Base-by-base conservation (phyloP, 1,140 invertebrate species). In the Paraescarpia echinospica region DNA sequence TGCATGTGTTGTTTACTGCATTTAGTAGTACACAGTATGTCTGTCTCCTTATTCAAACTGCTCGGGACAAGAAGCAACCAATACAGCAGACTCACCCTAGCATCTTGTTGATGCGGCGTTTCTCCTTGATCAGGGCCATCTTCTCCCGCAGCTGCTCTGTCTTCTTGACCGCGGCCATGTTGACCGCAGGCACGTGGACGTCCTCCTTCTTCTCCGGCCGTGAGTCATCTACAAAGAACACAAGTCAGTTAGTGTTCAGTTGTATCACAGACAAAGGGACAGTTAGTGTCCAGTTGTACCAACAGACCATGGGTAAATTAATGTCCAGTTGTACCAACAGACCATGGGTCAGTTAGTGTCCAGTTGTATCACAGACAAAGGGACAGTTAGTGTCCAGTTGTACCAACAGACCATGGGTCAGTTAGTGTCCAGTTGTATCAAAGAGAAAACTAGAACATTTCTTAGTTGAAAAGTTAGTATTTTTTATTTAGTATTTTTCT, bases 101-200 rank as follows among this genome's bases (percentile, higher is more conserved):
- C 96, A 98, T 98, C 90, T 97, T 96, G 95, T 99, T 98, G 22
- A 99, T 96, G 91, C 97, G 96, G 92, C 98, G 96, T 94, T 98
- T 98, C 94, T 99, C 97, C 94, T 97, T 98, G 91, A 94, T 94
- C 34, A 91, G 91, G 33, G 93, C 93, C 92, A 95, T 96, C 95
- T 98, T 98, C 93, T 98, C 97, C 89, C 97, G 97, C 1, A 99
- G 94, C 95, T 98, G 98, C 94, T 99, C 98, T 0, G 97, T 97
- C 94, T 97, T 97, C 88, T 97, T 97, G 94, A 98, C 98, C 48
- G 98, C 97, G 34, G 97, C 96, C 51, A 98, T 96, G 96, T 99
- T 99, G 93, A 95, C 93, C 12, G 99, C 98, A 31, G 98, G 98
- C 95, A 98, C 98, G 96, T 99, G 99, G 94, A 99, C 97, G 97